phyloP scores from a whole-genome alignment of 2,797 vertebrate species.

The Xiphophorus birchmanni region DNA sequence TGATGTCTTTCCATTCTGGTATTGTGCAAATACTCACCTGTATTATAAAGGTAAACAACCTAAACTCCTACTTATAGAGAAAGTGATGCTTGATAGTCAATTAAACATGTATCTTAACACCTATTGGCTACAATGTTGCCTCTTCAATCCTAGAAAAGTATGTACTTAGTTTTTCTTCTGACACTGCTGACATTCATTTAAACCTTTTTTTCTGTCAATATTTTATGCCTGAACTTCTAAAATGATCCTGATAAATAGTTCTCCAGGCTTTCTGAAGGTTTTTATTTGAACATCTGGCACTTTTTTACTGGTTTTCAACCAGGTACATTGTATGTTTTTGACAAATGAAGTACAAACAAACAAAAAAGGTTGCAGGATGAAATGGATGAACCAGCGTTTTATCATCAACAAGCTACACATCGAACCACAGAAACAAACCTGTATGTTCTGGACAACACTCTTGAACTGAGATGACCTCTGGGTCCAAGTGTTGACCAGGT shows the following conservation, averaged over 20 bases:
- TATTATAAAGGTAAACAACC: neutral
- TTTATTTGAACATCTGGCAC: neutral
- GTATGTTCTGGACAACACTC: conserved; percentile 90
- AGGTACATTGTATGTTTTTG: neutral
- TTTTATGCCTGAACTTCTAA: neutral
- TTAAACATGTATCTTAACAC: neutral
- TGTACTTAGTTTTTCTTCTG: neutral
- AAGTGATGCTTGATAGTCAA: neutral
- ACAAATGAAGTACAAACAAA: neutral
- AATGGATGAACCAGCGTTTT: neutral
- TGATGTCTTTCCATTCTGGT: neutral
- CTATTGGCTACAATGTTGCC: neutral
- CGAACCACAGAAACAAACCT: conserved; percentile 71
- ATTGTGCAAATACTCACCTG: neutral
- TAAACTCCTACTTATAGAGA: neutral
- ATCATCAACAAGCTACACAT: neutral
- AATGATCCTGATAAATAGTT: neutral
- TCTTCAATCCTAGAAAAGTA: neutral
- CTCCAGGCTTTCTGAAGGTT: neutral
- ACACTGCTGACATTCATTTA: neutral
- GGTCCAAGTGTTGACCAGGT: conserved; percentile 92
- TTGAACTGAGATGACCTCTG: conserved; percentile 92
- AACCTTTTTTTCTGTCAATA: neutral
- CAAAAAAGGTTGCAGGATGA: neutral
- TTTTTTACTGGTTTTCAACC: neutral